Percentiles rank a stretch among this genome's conserved stretches.
phyloP scores from a whole-genome alignment of 2,113 vertebrate genomes.

The Indicator indicator region DNA sequence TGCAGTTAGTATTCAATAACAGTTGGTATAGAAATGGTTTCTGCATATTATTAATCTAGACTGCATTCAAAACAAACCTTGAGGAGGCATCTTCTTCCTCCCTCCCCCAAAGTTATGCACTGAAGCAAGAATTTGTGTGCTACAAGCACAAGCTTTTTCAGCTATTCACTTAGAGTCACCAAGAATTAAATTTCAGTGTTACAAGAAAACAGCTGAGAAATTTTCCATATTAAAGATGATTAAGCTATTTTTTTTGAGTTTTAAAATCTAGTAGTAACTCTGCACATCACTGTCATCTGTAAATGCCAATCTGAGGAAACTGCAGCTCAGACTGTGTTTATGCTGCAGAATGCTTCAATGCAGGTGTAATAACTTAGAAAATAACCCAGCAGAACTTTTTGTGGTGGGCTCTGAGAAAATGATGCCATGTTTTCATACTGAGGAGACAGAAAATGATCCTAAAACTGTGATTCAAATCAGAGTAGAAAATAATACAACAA shows the following conservation, averaged over 20 bases:
- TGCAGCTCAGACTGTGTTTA: background rate
- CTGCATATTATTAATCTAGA: background rate
- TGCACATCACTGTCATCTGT: background rate
- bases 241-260: background rate
- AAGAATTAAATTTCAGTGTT: background rate
- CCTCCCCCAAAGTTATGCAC: background rate
- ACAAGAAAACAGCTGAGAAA: background rate
- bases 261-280: background rate
- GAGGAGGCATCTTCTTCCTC: background rate
- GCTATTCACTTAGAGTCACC: background rate
- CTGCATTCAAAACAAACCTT: background rate
- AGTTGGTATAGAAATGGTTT: background rate
- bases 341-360: background rate
- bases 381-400: background rate
- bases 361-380: background rate
- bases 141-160: background rate
- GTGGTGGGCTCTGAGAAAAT: background rate
- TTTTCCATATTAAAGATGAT: background rate
- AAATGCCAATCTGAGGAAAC: background rate
- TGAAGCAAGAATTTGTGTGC: background rate
- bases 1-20: slow-evolving; percentile 6
- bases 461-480: background rate
- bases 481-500: background rate
- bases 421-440: background rate
- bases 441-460: background rate